Evolutionary conservation across 2,797 vertebrate genomes (phyloP), one percentile per base, ranked within the genome.

Genomic region (Syngnathus rostellatus): DNA sequence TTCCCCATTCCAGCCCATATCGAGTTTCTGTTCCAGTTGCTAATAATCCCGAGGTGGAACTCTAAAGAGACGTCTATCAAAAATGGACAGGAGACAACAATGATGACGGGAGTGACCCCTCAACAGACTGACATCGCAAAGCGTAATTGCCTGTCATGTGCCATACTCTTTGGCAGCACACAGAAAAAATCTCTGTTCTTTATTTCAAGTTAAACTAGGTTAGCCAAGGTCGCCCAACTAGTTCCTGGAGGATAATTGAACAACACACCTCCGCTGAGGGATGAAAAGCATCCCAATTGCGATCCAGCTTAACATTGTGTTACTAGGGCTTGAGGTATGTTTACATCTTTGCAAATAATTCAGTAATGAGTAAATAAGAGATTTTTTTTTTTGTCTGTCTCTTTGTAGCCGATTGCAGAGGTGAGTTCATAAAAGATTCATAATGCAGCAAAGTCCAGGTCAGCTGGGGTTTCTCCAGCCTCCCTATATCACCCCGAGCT

Each of bases 121-220:
- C 81, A 84, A 87, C 85, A 80, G 80, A 74, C 74, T 79, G 81
- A 81, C 82, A 79, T 86, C 80, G 75, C 73, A 41, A 60, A 81
- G 79, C 87, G 86, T 86, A 90, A 91, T 90, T 89, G 84, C 85
- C 86, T 88, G 89, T 88, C 87, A 83, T 80, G 80, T 80, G 83
- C 74, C 6, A 65, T 68, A 81, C 81, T 80, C 70, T 83, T 86
- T 86, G 79, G 81, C 79, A 58, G 81, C 80, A 80, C 84, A 82
- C 74, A 85, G 81, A 78, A 87, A 87, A 81, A 74, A 0, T 68
- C 68, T 71, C 67, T 71, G 80, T 81, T 81, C 74, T 80, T 85
- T 73, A 81, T 80, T 82, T 75, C 72, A 75, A 81, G 76, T 83
- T 76, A 72, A 85, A 77, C 78, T 21, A 62, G 70, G 65, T 59